A percentile compares a stretch with the other conserved stretches of the same genome.
Conservation (phyloP, 2,797 vertebrate species). For the Anisognathus igniventris region DNA sequence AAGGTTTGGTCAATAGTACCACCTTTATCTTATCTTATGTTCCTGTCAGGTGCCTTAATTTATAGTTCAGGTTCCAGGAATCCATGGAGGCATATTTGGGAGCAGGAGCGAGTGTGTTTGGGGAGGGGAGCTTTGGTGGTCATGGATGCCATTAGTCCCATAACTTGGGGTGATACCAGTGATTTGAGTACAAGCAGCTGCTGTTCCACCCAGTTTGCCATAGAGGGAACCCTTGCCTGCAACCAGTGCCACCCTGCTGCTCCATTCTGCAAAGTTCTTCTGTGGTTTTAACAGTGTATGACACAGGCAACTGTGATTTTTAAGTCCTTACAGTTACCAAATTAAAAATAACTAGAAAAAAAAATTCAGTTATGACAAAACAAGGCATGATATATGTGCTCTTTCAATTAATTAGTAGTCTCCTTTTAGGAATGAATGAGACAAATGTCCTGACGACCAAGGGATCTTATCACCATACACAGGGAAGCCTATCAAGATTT, state of each 20-base stretch:
- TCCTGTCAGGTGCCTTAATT: not conserved
- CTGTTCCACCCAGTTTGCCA: not conserved
- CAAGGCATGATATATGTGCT: not conserved
- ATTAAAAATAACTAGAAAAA: not conserved
- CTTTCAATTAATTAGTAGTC: not conserved
- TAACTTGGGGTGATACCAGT: not conserved
- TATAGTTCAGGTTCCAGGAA: not conserved
- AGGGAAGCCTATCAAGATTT: not conserved
- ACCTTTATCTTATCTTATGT: not conserved
- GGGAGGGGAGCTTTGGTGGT: accelerated
- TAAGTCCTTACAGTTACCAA: not conserved
- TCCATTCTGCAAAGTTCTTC: not conserved
- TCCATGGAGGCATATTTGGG: accelerated
- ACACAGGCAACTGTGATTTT: not conserved
- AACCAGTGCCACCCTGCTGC: not conserved
- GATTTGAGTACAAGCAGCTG: not conserved
- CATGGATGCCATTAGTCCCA: not conserved
- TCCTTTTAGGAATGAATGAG: not conserved
- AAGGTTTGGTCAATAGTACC: too few relatives aligned
- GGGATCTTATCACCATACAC: not conserved
- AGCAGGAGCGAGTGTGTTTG: not conserved
- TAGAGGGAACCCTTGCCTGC: not conserved
- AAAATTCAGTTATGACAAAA: not conserved
- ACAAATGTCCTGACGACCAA: not conserved
- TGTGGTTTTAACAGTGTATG: not conserved